Base-by-base conservation (phyloP, 1,140 invertebrate species). In the Octopus sinensis region DNA sequence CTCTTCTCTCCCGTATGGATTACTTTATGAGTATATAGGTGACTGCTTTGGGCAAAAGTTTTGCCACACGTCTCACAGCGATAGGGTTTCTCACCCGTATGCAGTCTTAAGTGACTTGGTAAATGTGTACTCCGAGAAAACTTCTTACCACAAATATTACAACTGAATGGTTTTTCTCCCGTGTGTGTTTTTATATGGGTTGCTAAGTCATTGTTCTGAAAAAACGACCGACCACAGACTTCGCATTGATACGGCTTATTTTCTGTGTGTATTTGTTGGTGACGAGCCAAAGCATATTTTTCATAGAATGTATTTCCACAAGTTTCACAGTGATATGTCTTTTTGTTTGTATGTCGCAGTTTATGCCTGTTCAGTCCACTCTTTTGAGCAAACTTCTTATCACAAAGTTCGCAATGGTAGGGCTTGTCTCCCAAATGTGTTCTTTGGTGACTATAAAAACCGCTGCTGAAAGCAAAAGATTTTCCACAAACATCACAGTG, bases 171-270 rank as follows among this genome's bases (percentile, higher is more conserved):
- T 81, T 88, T 89, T 62, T 88, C 87, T 43, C 87, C 87, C 0
- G 87, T 89, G 88, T 98, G 97, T 43, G 54, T 76, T 10, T n/a
- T 30, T 73, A 30, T 76, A 54, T 81, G 79, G 12, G 53, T 68
- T 68, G 53, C 76, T 52, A 82, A 43, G 79, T 17, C 68, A 17
- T 76, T 77, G 56, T 80, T 62, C 9, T 79, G 80, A 7, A 53
- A 77, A n/a, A 82, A 82, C 3, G 54, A 71, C 30, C 78, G 76
- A 17, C 75, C 73, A 78, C 82, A 82, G 0, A 54, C 73, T 5
- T 56, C 17, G 71, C 96, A 97, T 86, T 96, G 96, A 91, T 96
- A 96, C 62, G 96, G 95, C 86, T 96, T 96, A 87, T 96, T 95
- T 1, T 95, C 96, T 85, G 95, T 96, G 90, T 97, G 96, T 81